Percentiles rank a stretch among this genome's conserved stretches.
Conservation (phyloP, 2,888 invertebrate genomes). For the Hoplodrina ambigua region DNA sequence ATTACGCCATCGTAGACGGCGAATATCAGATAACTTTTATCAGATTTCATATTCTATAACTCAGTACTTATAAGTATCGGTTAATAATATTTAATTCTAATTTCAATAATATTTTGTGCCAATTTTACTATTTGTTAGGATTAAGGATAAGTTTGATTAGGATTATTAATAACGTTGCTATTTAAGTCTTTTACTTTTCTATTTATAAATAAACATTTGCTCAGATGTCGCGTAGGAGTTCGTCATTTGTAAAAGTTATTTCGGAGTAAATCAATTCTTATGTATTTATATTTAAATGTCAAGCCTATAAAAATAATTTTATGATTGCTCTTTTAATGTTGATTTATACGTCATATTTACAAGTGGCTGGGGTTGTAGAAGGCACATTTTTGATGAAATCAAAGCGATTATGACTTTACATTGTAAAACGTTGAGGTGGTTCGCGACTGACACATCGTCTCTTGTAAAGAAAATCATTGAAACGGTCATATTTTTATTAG, state of each 20-base stretch:
- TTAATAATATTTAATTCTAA: slow-evolving; percentile 4
- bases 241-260: slow-evolving; percentile 1
- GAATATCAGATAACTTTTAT: slow-evolving; percentile 65
- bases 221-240: neutral
- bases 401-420: slow-evolving; percentile 16
- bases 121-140: slow-evolving; percentile 1
- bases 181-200: neutral
- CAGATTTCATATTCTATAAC: slow-evolving; percentile 33
- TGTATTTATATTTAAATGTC: slow-evolving; percentile 5
- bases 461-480: neutral
- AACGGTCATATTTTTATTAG: neutral
- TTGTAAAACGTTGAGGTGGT: slow-evolving; percentile 15
- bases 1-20: slow-evolving; percentile 63
- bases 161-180: neutral
- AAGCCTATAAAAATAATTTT: neutral
- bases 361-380: neutral
- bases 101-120: slow-evolving; percentile 9
- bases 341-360: slow-evolving; percentile 9
- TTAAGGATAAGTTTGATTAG: neutral
- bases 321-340: neutral
- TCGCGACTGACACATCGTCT: too few species aligned
- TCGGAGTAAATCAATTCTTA: neutral
- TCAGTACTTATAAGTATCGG: slow-evolving; percentile 22
- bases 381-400: slow-evolving; percentile 9
- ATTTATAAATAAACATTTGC: neutral